A percentile compares a stretch with the other conserved stretches of the same genome.
phyloP scores from a whole-genome alignment of 1,140 invertebrate species.

The Papilio dardanus region DNA sequence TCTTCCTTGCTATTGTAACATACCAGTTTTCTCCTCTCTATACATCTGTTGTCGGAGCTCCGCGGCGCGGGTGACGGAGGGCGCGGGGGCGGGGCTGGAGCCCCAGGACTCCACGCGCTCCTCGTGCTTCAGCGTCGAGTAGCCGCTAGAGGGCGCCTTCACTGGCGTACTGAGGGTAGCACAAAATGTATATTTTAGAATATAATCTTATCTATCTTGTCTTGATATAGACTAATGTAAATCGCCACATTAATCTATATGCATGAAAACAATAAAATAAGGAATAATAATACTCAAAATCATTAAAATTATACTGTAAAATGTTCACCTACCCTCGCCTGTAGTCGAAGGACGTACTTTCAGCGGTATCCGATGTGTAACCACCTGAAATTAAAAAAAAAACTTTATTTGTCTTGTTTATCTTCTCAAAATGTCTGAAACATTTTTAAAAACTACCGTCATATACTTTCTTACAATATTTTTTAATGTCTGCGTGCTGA shows the following conservation, averaged over 20 bases:
- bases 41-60: slow-evolving; percentile 67
- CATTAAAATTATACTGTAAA: neutral
- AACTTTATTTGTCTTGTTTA: too few relatives aligned
- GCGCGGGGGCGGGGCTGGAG: slow-evolving; percentile 59
- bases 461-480: neutral
- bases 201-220: too few relatives aligned
- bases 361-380: slow-evolving; percentile 79
- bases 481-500: neutral
- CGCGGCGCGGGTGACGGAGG: slow-evolving; percentile 50
- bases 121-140: slow-evolving; percentile 71
- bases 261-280: neutral
- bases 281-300: neutral
- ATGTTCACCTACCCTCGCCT: slow-evolving; percentile 63
- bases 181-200: too few relatives aligned
- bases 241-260: neutral
- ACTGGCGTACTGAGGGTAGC: slow-evolving; percentile 54
- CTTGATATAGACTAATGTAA: neutral
- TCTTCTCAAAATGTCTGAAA: neutral
- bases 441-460: neutral
- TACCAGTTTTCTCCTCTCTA: slow-evolving; percentile 73
- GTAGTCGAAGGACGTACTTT: slow-evolving; percentile 79
- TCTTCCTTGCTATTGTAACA: neutral
- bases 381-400: slow-evolving; percentile 63
- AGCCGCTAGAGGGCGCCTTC: slow-evolving; percentile 71
- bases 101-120: slow-evolving; percentile 71